Conservation (phyloP, 2,797 vertebrate genomes). For the Siniperca scherzeri region DNA sequence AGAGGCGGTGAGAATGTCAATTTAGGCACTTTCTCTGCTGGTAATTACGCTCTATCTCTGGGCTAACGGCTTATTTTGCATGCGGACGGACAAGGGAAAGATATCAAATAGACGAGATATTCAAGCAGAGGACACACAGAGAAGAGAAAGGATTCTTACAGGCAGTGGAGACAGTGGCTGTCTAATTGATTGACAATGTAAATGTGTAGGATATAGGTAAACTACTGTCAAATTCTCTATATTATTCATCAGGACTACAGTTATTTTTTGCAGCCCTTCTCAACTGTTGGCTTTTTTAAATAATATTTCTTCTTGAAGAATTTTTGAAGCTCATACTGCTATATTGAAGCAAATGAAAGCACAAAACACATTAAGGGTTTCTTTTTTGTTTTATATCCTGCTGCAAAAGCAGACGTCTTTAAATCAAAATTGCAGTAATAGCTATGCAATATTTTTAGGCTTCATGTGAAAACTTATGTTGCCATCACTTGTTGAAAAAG, state of each 20-base stretch:
- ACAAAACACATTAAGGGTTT: background rate
- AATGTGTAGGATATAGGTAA: constrained; percentile 22
- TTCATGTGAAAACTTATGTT: background rate
- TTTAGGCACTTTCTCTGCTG: constrained; percentile 69
- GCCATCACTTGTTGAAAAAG: background rate
- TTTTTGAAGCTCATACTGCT: background rate
- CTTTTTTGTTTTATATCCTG: background rate
- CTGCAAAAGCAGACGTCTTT: background rate
- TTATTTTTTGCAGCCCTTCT: background rate
- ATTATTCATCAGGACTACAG: background rate
- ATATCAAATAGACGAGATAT: constrained; percentile 44
- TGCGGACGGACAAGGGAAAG: constrained; percentile 44
- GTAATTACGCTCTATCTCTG: constrained; percentile 70
- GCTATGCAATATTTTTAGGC: background rate
- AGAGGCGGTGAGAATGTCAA: constrained; percentile 77
- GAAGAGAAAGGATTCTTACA: constrained; percentile 8
- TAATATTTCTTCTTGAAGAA: background rate
- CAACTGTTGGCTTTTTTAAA: background rate
- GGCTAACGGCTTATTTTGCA: constrained; percentile 62
- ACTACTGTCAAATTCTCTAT: background rate
- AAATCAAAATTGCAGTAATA: constrained; percentile 2
- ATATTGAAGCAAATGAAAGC: background rate
- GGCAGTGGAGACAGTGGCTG: background rate
- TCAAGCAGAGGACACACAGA: constrained; percentile 26
- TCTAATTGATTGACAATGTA: constrained; percentile 38